Base-by-base conservation (phyloP, 1,140 invertebrate genomes). In the Popillia japonica region DNA sequence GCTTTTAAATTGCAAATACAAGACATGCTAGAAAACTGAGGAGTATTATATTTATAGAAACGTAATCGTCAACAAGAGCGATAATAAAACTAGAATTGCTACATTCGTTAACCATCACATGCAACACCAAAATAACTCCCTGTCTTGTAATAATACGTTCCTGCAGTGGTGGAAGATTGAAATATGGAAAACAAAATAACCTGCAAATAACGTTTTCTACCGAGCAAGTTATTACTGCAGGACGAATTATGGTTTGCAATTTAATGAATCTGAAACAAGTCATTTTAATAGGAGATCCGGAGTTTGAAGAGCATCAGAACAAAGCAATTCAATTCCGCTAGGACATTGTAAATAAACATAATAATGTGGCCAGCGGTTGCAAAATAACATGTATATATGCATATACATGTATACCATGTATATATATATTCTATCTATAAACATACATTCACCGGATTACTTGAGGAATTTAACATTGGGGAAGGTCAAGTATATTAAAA, bases 381-480 rank as follows among this genome's bases (percentile, higher is more conserved):
- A 55, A 55, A 55, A 55, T 55, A 55, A 55, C 44, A n/a, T n/a
- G n/a, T 34, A 34, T 34, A 34, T 34, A 4, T 34, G 4, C 27
- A 34, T 34, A 34, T 17, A 55, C 14, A 55, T 55, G 48, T 17
- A 17, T 7, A 55, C 48, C 6, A 14, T n/a, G 27, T 34, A 4
- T 34, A n/a, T 6, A 55, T 17, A 17, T 17, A 55, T 55, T 55
- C 48, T 55, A 55, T 55, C 48, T 55, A 55, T 55, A 55, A 55
- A 55, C 48, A 17, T 55, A 17, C 14, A 55, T 55, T 55, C 48
- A n/a, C 14, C 48, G 48, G n/a, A 55, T 55, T 20, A 55, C 10
- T 55, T 55, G 48, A n/a, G 48, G 48, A 55, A 55, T 55, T 55
- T 55, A 55, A 55, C 48, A 55, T 55, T 55, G 48, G 17, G 48